These are phyloP conservation scores for Acropora yongei DNA, from an alignment of 64 coral and sea anemone species.

Conservation along the genomic window DNA sequence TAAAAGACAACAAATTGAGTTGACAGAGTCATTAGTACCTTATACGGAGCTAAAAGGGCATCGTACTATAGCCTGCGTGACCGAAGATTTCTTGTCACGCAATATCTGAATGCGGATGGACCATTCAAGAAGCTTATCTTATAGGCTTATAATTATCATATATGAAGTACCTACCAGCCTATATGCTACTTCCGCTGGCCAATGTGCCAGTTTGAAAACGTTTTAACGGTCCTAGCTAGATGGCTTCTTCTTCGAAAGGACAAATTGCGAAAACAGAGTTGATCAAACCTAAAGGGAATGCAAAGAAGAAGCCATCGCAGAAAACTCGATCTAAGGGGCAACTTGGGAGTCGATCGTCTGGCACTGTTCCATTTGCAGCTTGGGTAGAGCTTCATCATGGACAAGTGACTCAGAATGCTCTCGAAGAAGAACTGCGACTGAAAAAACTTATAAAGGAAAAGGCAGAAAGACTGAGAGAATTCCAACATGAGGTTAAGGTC, in stretches of 20 bases:
- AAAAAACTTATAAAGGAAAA: constrained; percentile 77
- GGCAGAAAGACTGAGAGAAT: constrained; percentile 81
- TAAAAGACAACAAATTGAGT: too few relatives aligned
- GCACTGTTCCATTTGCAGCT: constrained; percentile 78
- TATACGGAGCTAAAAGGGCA: too few relatives aligned
- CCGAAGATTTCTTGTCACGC: constrained; percentile 53
- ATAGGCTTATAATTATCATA: neutral
- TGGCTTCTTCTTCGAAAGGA: neutral
- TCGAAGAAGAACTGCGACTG: constrained; percentile 68
- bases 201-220: neutral
- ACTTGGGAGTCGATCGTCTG: constrained; percentile 77
- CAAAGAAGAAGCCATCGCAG: constrained; percentile 22
- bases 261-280: neutral
- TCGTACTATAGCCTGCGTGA: too few relatives aligned
- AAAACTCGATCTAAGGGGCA: constrained; percentile 71
- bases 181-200: neutral
- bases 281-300: neutral
- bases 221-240: neutral
- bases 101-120: neutral
- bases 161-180: too few relatives aligned
- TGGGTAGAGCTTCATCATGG: constrained; percentile 80
- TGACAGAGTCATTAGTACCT: too few relatives aligned
- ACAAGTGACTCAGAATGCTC: constrained; percentile 45
- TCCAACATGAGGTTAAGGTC: constrained; percentile 69
- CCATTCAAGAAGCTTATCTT: too few relatives aligned